Evolutionary conservation across 2,113 vertebrate species (phyloP), one percentile per base, ranked within the genome.

Genomic region (Clarias batrachus): DNA sequence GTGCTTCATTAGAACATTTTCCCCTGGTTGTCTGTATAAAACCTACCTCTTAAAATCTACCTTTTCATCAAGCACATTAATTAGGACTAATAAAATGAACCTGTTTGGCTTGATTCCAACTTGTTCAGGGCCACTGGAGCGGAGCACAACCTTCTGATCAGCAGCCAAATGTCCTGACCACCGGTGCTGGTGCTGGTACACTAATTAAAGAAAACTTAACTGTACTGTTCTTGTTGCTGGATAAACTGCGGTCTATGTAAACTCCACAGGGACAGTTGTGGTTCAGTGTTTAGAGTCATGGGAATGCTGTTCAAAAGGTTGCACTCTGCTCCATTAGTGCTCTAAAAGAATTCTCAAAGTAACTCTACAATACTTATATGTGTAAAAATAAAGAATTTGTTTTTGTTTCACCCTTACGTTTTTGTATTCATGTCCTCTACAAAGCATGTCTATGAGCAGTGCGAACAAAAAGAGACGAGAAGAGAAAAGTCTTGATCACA

Each of bases 161-260:
- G 11, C 48, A 56, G 25, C 23, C 23, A 14, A 25, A n/a, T 4
- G 48, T 19, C 7, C 30, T 70, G 16, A 14, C 27, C 7, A 74
- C 37, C 4, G 1, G 10, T 52, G 17, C 7, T 21, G 70, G 30
- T 37, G 12, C 9, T 57, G 19, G 4, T 48, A 48, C 23, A 76
- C 48, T 52, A 41, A 52, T 27, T 57, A 27, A 78, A 57, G 2
- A 56, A 27, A 56, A 57, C 25, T 16, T 16, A 3, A 17, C 17
- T 78, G 14, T 78, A 30, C 37, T 77, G 74, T 54, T 57, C 27
- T 78, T 79, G 54, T 57, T 79, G 54, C 76, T 79, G 76, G 30
- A 30, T 57, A 57, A 16, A 59, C 54, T 79, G 23, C 56, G 48
- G 48, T 8, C 48, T 77, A 1, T 57, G 54, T 9, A 57, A 79